Percentiles rank a stretch among this genome's conserved stretches.
Conservation (phyloP, 2,797 vertebrate species). For the Chaetophractus vellerosus region DNA sequence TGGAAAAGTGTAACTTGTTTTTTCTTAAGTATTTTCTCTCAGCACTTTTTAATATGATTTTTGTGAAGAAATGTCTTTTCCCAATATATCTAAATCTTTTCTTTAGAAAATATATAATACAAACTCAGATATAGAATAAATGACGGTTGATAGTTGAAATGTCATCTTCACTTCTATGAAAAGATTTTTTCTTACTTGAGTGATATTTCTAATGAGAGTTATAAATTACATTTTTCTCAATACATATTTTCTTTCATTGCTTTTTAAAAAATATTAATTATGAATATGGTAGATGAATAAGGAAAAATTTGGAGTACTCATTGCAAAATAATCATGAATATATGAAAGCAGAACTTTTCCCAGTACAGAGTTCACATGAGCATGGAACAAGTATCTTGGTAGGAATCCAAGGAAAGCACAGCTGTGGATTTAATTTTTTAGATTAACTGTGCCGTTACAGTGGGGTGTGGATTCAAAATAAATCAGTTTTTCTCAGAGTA, state of each 20-base stretch:
- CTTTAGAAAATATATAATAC: slow-evolving; percentile 47
- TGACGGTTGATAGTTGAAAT: not conserved
- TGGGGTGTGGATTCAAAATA: slow-evolving; percentile 69
- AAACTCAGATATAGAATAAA: not conserved
- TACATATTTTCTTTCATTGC: slow-evolving; percentile 42
- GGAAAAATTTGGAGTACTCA: slow-evolving; percentile 58
- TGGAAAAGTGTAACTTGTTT: not conserved
- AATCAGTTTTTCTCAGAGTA: not conserved
- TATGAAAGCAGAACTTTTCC: slow-evolving; percentile 67
- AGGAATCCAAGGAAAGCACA: slow-evolving; percentile 87
- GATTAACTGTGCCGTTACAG: slow-evolving; percentile 74
- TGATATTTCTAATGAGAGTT: slow-evolving; percentile 32
- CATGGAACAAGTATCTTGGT: slow-evolving; percentile 80
- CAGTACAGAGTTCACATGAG: slow-evolving; percentile 63
- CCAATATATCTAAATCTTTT: not conserved
- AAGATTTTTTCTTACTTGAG: not conserved
- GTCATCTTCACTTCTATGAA: slow-evolving; percentile 11
- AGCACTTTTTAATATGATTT: slow-evolving; percentile 42
- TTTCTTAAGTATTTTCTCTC: slow-evolving; percentile 28
- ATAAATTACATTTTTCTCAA: not conserved
- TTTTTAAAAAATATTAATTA: not conserved
- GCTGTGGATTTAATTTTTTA: slow-evolving; percentile 86
- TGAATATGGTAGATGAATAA: slow-evolving; percentile 36
- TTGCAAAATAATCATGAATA: slow-evolving; percentile 77
- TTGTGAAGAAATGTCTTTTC: slow-evolving; percentile 39